phyloP scores from a whole-genome alignment of 1,140 invertebrate species.

The Streblospio benedicti region DNA sequence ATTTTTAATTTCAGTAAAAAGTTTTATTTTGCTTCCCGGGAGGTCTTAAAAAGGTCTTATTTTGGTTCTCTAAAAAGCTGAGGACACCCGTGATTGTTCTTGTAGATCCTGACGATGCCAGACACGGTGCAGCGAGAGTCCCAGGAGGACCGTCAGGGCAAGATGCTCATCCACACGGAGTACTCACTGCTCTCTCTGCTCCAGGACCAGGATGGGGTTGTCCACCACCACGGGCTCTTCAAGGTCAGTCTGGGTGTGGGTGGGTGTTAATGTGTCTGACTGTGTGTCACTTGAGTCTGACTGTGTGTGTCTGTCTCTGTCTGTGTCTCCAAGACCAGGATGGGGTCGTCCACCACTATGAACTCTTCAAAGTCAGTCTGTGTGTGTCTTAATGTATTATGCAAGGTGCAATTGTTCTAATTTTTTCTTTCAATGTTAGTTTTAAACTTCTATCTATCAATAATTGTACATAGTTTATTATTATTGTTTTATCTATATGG shows the following conservation, averaged over 20 bases:
- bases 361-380: conserved; percentile 66
- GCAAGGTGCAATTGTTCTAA: too few species aligned
- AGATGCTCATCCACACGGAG: conserved; percentile 73
- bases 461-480: too few species aligned
- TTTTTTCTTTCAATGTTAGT: too few species aligned
- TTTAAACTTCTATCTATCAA: too few species aligned
- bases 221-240: conserved; percentile 71
- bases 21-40: neutral
- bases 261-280: too few species aligned
- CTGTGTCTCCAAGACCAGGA: conserved; percentile 55
- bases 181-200: conserved; percentile 66
- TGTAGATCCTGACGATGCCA: conserved; percentile 54
- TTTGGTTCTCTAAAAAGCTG: neutral
- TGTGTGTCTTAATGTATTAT: too few species aligned
- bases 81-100: conserved; percentile 24
- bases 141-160: conserved; percentile 70
- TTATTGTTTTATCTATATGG: too few species aligned
- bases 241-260: conserved; percentile 62
- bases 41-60: conserved; percentile 3
- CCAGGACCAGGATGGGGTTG: conserved; percentile 62
- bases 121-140: conserved; percentile 54
- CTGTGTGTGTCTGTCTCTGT: conserved; percentile 59
- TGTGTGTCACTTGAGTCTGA: too few species aligned
- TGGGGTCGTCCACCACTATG: conserved; percentile 71
- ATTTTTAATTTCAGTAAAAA: conserved; percentile 1